Conservation (phyloP, 2,797 vertebrate species). For the Myotis myotis region DNA sequence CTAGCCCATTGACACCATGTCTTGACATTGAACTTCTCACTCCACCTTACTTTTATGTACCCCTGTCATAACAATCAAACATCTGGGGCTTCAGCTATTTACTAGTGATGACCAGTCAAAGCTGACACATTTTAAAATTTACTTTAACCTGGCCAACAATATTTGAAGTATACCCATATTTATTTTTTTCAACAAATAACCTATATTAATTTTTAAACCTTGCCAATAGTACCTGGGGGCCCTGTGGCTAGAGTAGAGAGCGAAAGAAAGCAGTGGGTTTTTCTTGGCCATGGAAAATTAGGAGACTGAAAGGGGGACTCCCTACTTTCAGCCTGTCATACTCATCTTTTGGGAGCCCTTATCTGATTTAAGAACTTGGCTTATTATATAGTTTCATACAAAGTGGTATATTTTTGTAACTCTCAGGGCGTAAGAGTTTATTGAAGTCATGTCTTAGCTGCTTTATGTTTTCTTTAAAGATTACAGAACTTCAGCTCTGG, state of each 20-base stretch:
- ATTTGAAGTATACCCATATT: not conserved
- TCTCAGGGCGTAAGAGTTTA: not conserved
- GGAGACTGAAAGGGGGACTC: not conserved
- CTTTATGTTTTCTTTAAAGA: not conserved
- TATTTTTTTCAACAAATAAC: not conserved
- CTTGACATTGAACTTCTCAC: not conserved
- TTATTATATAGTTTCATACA: not conserved
- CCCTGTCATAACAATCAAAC: not conserved
- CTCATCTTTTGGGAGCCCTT: not conserved
- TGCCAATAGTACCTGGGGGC: accelerated
- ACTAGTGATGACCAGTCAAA: not conserved
- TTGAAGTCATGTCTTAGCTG: not conserved
- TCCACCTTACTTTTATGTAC: not conserved
- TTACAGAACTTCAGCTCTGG: not conserved
- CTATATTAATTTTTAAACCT: not conserved
- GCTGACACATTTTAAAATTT: not conserved
- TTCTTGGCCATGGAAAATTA: not conserved
- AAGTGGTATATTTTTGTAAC: not conserved
- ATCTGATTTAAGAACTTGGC: not conserved
- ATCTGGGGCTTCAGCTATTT: not conserved
- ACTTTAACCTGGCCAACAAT: not conserved
- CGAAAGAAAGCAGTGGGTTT: not conserved
- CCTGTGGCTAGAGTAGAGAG: not conserved
- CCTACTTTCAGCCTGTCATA: no score
- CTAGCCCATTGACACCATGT: no score